Percentiles rank a stretch among this genome's conserved stretches.
Evolutionary conservation across 2,797 vertebrate genomes (phyloP).

Genomic region (Cirrhinus mrigala): DNA sequence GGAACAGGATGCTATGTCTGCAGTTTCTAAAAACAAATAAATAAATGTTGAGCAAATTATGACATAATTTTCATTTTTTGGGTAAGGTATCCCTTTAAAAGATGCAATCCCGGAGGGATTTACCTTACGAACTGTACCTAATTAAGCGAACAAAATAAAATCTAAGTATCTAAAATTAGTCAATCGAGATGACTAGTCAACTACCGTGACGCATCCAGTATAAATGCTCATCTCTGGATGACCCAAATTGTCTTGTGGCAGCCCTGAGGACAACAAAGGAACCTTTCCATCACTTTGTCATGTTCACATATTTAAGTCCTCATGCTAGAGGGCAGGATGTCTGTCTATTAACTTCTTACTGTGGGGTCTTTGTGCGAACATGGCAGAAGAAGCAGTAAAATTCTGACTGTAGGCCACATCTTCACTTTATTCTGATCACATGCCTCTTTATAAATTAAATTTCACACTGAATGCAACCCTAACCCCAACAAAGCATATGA

Average conservation of each 20-base stretch:
- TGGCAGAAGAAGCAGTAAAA: constrained; percentile 37
- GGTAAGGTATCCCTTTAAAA: background rate
- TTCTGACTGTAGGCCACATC: constrained; percentile 49
- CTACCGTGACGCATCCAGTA: background rate
- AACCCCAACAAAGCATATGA: constrained; percentile 61
- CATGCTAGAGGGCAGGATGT: constrained; percentile 48
- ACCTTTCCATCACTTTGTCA: constrained; percentile 42
- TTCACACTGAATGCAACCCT: constrained; percentile 66
- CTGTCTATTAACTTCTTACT: constrained; percentile 58
- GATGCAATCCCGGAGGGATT: background rate
- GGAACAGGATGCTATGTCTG: background rate
- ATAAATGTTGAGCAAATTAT: background rate
- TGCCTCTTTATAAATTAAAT: constrained; percentile 71
- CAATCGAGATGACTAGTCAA: background rate
- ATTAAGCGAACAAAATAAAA: background rate
- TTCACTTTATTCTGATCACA: constrained; percentile 67
- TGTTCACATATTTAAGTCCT: constrained; percentile 48
- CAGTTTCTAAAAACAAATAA: background rate
- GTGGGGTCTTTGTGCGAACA: constrained; percentile 57
- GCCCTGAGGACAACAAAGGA: constrained; percentile 35
- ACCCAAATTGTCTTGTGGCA: constrained; percentile 43
- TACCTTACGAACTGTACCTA: background rate
- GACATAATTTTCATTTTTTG: background rate
- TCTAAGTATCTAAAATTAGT: background rate
- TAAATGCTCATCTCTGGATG: constrained; percentile 25